Evolutionary conservation across 2,113 vertebrate species (phyloP), one percentile per base, ranked within the genome.

Genomic region (Menura novaehollandiae): DNA sequence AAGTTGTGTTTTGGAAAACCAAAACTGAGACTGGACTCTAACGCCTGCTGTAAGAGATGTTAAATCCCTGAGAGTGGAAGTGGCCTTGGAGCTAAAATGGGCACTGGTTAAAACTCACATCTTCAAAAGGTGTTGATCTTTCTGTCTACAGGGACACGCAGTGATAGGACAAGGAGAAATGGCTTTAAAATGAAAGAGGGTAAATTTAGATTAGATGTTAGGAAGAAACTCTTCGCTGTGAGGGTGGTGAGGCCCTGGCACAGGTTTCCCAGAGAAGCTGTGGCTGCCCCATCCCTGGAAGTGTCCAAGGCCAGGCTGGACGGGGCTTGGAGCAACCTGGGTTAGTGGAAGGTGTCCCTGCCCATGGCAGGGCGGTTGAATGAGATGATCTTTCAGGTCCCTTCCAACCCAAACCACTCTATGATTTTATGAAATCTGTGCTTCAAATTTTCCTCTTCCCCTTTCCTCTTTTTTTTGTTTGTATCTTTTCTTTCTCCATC

Each of bases 281-380:
- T 64, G 43, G 35, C 67, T 80, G 51, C 26, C 3, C 58, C 43
- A 44, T 9, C 52, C 44, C 27, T 58, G 37, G 14, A 0, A 73
- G 18, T 43, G 30, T 1, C 32, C 58, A 43, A 51, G 44, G 10
- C 21, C 67, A 73, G 51, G 51, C 0, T 72, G 66, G 41, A 64
- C 0, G 0, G 15, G 28, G 4, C 7, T 55, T 11, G 41, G 16
- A 72, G 66, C 41, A 41, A 0, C 14, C 41, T 80, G 49, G 20
- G 30, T 16, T 0, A 12, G 17, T 35, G 17, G 43, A 0, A 72
- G 7, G 3, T 56, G 32, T 49, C 35, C 49, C 67, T 88, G 21
- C 13, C 13, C 30, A 35, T 49, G 49, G 49, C 20, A 49, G 16
- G 15, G 12, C 2, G 7, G 3, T 26, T 1, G 58, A 4, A 64